Evolutionary conservation across 2,888 invertebrate genomes (phyloP).

Genomic region (Synergus japonicus): DNA sequence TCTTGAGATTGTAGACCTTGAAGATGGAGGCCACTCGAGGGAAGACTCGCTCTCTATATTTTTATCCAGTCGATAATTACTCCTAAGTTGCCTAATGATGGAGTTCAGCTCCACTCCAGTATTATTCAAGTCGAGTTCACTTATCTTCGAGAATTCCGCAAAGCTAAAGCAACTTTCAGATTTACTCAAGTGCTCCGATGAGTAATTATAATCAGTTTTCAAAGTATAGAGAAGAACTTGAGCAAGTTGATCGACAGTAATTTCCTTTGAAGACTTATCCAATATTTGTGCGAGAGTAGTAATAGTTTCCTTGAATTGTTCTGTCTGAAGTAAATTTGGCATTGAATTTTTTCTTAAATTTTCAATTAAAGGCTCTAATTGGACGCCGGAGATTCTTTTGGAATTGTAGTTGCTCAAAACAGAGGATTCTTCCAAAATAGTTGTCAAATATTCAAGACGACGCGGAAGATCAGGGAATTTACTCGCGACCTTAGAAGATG

Average conservation of each 20-base stretch:
- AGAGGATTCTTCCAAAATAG: constrained; percentile 23
- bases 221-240: neutral
- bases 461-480: neutral
- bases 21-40: neutral
- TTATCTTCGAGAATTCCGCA: neutral
- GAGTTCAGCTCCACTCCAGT: neutral
- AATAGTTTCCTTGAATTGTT: neutral
- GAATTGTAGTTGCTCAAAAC: neutral
- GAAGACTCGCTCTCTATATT: constrained; percentile 9
- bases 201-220: neutral
- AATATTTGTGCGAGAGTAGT: constrained; percentile 8
- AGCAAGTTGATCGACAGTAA: neutral
- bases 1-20: neutral
- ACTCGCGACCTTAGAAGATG: neutral
- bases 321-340: neutral
- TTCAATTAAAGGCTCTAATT: neutral
- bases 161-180: neutral
- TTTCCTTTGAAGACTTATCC: neutral
- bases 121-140: neutral
- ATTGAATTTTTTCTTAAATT: neutral
- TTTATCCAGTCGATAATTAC: neutral
- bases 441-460: neutral
- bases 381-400: neutral
- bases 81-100: neutral
- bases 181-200: neutral